These are phyloP conservation scores for Nasonia oneida DNA, from an alignment of 2,888 invertebrate genomes.

Conservation along the genomic window DNA sequence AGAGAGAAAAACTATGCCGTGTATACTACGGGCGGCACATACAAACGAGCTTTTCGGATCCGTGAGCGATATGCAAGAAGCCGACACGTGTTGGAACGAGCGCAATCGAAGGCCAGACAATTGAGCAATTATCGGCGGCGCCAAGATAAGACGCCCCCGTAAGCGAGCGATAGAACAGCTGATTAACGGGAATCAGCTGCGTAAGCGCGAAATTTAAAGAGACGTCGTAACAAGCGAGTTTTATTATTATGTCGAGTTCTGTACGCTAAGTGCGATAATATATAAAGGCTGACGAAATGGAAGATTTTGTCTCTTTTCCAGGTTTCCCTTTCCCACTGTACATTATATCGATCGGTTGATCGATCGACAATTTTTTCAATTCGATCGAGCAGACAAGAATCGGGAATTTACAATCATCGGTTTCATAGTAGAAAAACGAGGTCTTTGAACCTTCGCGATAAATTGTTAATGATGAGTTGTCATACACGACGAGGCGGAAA, in stretches of 20 bases:
- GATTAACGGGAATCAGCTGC: slow-evolving; percentile 43
- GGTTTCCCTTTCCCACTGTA: neutral
- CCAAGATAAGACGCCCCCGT: slow-evolving; percentile 19
- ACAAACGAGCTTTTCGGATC: neutral
- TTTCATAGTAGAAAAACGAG: slow-evolving; percentile 5
- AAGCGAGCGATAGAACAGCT: slow-evolving; percentile 24
- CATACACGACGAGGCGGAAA: neutral
- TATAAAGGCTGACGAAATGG: neutral
- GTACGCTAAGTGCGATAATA: neutral
- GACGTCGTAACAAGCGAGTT: neutral
- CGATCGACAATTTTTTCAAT: neutral
- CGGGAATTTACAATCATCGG: neutral
- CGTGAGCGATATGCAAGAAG: neutral
- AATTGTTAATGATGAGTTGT: neutral
- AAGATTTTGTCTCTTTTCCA: neutral
- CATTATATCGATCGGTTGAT: neutral
- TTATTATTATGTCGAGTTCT: neutral
- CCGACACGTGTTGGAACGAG: slow-evolving; percentile 56
- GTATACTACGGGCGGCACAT: neutral
- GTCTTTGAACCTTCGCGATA: neutral
- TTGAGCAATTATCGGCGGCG: slow-evolving; percentile 31
- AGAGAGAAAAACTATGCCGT: neutral
- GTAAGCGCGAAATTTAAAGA: slow-evolving; percentile 42
- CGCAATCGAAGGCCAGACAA: neutral
- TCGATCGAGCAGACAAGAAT: neutral